Evolutionary conservation across 2,113 vertebrate species (phyloP).

Genomic region (Apodemus speciosus): DNA sequence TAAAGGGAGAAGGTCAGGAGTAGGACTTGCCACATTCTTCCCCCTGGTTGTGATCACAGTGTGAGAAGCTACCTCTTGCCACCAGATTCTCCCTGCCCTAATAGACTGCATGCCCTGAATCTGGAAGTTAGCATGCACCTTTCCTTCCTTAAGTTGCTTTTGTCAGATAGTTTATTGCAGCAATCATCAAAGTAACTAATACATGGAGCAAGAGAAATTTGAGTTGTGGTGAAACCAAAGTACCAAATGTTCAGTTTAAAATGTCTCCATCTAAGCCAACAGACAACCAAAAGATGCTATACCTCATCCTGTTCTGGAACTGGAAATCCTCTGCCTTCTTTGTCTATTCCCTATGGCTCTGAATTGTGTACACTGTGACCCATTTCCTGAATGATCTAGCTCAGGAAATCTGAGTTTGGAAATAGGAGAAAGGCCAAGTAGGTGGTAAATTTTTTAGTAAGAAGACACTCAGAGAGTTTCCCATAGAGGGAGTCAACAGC

Average conservation of each 20-base stretch:
- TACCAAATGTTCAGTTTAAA: not conserved
- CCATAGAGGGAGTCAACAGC: not conserved
- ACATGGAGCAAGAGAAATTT: not conserved
- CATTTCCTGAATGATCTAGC: conserved; percentile 1
- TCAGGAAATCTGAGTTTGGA: conserved; percentile 35
- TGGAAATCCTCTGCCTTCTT: not conserved
- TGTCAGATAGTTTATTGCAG: not conserved
- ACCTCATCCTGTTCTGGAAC: not conserved
- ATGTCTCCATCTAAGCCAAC: not conserved
- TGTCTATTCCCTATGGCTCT: not conserved
- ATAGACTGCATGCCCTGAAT: not conserved
- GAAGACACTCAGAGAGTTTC: not conserved
- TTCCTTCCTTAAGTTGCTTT: not conserved
- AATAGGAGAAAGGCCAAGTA: not conserved
- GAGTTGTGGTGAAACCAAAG: conserved; percentile 27
- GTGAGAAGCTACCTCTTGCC: too few species aligned
- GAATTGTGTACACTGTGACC: not conserved
- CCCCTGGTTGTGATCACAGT: not conserved
- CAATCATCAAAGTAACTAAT: not conserved
- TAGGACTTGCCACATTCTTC: not conserved
- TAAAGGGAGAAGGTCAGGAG: not conserved
- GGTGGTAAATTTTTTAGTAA: not conserved
- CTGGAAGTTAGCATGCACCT: not conserved
- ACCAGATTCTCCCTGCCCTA: too few species aligned
- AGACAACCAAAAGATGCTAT: not conserved